Base-by-base conservation (phyloP, 2,888 invertebrate genomes). In the Busseola fusca region DNA sequence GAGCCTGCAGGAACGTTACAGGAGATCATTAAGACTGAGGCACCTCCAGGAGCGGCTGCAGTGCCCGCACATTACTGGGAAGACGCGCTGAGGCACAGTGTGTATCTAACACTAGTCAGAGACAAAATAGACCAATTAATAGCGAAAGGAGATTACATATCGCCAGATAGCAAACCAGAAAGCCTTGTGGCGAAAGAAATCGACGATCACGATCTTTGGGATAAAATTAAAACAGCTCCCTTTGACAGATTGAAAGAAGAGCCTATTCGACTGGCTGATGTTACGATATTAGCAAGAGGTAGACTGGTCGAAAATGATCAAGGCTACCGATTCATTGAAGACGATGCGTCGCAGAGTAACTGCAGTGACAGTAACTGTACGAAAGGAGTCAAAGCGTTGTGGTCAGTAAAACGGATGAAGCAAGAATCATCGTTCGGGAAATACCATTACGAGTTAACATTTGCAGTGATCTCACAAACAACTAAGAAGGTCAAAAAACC, bases 371-470 rank as follows among this genome's bases (percentile, higher is more conserved):
- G 96, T 42, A 94, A 94, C 78, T 96, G 96, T 76, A 93, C 92
- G 81, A 94, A 96, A 76, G 93, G 93, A 50, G 94, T 97, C 7
- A 94, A 96, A 85, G 97, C 97, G 0, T 89, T 97, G 70, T 97
- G 97, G 97, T 96, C 96, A 0, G 97, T 97, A 6, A 97, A 97
- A 90, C 96, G 97, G 66, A 96, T 97, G 66, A 92, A 97, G 57
- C 97, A 97, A 70, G 95, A 87, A 91, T 94, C 87, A 3, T 82
- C 91, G 52, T 93, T 90, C 1, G 95, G 94, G 7, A 96, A 95
- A 82, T 94, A 95, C 80, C 93, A 94, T 81, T 97, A 97, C 86
- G 97, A 97, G 90, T 91, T 97, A 78, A 97, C 97, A 86, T 97
- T 97, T 86, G 97, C 96, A 6, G 96, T 97, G 3, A 90, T 90